Conservation (phyloP, 2,888 invertebrate species). For the Sycophila texana region DNA sequence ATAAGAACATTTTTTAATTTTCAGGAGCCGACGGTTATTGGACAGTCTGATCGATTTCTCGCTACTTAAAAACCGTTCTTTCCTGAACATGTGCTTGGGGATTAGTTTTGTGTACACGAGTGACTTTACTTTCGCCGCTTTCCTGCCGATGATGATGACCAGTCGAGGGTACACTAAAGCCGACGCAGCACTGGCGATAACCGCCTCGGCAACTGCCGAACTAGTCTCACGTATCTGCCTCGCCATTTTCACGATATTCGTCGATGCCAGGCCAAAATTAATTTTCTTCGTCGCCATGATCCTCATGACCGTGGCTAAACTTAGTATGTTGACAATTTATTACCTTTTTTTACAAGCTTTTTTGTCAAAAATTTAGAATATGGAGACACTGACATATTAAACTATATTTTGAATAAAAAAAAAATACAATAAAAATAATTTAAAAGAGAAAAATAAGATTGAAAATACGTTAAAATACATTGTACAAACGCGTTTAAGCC, state of each 20-base stretch:
- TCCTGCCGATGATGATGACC: slow-evolving; percentile 82
- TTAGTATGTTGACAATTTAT: slow-evolving; percentile 77
- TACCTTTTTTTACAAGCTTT: too few relatives aligned
- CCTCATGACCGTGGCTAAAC: slow-evolving; percentile 81
- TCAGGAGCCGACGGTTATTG: slow-evolving; percentile 56
- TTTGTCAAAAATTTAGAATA: too few relatives aligned
- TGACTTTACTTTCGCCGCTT: slow-evolving; percentile 83
- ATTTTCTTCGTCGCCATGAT: slow-evolving; percentile 82
- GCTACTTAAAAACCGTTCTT: slow-evolving; percentile 68
- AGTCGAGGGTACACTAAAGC: slow-evolving; percentile 78
- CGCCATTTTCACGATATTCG: slow-evolving; percentile 80
- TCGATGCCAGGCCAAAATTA: slow-evolving; percentile 80
- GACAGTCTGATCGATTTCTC: slow-evolving; percentile 69
- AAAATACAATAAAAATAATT: too few relatives aligned
- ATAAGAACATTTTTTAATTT: slow-evolving; percentile 13
- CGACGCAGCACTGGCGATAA: slow-evolving; percentile 83
- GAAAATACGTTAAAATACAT: neutral
- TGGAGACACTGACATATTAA: too few relatives aligned
- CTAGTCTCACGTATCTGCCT: slow-evolving; percentile 81
- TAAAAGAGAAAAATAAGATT: too few relatives aligned
- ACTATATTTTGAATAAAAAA: too few relatives aligned
- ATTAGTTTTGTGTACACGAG: slow-evolving; percentile 83
- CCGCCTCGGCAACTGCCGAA: slow-evolving; percentile 83
- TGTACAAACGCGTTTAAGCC: neutral
- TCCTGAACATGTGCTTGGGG: slow-evolving; percentile 83